Evolutionary conservation across 2,797 vertebrate genomes (phyloP), one percentile per base, ranked within the genome.

Genomic region (Lates japonicus): DNA sequence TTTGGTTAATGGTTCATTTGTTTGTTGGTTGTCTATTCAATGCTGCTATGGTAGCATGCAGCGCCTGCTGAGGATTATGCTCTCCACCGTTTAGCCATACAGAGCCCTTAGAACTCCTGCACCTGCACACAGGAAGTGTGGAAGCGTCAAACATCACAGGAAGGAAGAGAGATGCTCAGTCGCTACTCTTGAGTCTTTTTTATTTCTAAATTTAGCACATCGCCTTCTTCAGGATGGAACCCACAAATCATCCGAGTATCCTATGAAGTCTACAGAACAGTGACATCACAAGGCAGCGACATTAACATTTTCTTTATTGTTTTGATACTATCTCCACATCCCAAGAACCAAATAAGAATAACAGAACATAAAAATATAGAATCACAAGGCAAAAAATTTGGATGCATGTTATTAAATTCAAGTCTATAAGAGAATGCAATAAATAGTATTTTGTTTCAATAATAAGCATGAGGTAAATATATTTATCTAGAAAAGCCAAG

Each of bases 1-100:
- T 81, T 78, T 37, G 37, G 37, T 6, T 37, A 3, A 3, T 37
- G 37, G 37, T 37, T 37, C 37, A 37, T 37, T 29, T 9, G 55
- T 66, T 77, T 74, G 59, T 80, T 75, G 57, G 44, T 80, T 81
- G 35, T 65, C 64, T 90, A 64, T 81, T 88, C 76, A 70, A 69
- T 87, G 51, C 17, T n/a, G n/a, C n/a, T n/a, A n/a, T n/a, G n/a
- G n/a, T n/a, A 31, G 48, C 59, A 51, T 72, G 48, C 48, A 44
- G 35, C 58, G 82, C 74, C 59, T 85, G 63, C 49, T 10, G 20
- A 42, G 75, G 70, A 66, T 84, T 77, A 76, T 71, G 57, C 58
- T 87, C 74, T 73, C 12, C 16, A 12, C 55, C 67, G 41, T 77
- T 69, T n/a, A 67, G 76, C 74, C 72, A 69, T 62, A 25, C 54